phyloP scores from a whole-genome alignment of 2,888 invertebrate species.

The Eulithis prunata region DNA sequence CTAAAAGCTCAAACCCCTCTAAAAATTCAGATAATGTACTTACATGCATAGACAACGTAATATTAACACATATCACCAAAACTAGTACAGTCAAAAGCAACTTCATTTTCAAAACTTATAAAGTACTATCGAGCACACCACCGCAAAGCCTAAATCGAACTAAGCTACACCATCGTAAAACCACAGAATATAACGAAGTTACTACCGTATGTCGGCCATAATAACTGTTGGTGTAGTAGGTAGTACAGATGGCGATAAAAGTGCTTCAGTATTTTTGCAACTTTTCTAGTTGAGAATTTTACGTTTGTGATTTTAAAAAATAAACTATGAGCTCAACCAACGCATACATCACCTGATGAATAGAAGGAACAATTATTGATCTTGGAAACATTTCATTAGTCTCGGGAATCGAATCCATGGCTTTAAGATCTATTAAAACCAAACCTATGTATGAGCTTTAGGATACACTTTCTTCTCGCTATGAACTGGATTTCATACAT shows the following conservation, averaged over 20 bases:
- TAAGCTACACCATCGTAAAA: constrained; percentile 34
- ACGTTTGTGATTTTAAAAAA: neutral
- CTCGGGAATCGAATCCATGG: no score
- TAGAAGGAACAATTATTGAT: no score
- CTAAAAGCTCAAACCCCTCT: no score
- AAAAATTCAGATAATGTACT: constrained; percentile 1
- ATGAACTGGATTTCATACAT: no score
- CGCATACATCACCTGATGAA: no score
- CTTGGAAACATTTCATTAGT: no score
- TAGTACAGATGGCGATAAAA: constrained; percentile 32
- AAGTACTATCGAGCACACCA: constrained; percentile 26
- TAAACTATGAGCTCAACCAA: no score
- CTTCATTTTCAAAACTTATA: constrained; percentile 30
- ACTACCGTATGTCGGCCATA: constrained; percentile 28
- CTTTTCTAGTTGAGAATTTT: neutral
- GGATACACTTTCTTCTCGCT: no score
- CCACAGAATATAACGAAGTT: constrained; percentile 18
- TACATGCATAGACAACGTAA: constrained; percentile 32
- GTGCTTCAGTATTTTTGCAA: constrained; percentile 16
- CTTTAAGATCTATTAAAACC: no score
- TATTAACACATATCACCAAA: constrained; percentile 25
- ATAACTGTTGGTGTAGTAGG: constrained; percentile 31
- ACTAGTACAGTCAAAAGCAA: constrained; percentile 30
- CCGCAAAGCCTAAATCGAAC: constrained; percentile 35
- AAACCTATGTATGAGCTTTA: no score